Evolutionary conservation across 1,140 invertebrate genomes (phyloP).

Genomic region (Coelopa frigida): DNA sequence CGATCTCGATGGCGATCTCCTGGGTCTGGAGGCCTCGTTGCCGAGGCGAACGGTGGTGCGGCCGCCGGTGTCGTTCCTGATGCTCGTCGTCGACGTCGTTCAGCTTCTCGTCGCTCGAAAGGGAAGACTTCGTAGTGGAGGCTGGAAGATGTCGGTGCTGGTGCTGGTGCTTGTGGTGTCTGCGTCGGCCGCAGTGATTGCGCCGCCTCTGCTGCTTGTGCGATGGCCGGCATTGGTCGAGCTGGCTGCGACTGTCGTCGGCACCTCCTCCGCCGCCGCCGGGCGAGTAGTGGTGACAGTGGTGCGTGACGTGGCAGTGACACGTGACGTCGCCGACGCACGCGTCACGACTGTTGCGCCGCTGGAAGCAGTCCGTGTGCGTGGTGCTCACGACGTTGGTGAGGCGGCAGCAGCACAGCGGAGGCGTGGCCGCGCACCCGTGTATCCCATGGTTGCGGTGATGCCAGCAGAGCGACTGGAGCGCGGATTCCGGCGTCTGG

Average conservation of each 20-base stretch:
- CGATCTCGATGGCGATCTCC: conserved; percentile 38
- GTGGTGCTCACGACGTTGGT: not conserved
- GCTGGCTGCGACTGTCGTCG: not conserved
- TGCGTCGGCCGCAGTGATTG: not conserved
- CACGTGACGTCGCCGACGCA: conserved; percentile 3
- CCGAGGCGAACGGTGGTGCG: conserved; percentile 13
- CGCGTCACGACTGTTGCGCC: not conserved
- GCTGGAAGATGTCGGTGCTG: conserved; percentile 15
- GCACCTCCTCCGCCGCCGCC: not conserved
- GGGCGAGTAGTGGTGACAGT: conserved; percentile 21
- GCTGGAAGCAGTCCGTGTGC: not conserved
- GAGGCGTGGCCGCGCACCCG: not conserved
- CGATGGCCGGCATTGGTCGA: no score
- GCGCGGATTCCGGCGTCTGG: conserved; percentile 20
- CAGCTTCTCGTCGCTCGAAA: conserved; percentile 27
- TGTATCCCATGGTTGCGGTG: no score
- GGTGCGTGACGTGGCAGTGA: conserved; percentile 26
- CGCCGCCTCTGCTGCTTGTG: not conserved
- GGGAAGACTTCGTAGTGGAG: conserved; percentile 33
- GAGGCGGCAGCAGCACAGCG: conserved; percentile 5
- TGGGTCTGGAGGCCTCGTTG: no score
- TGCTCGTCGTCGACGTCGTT: not conserved
- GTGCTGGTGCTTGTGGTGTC: conserved; percentile 1
- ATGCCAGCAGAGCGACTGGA: no score
- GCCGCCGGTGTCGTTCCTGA: conserved; percentile 5